Evolutionary conservation across 2,113 vertebrate species (phyloP), one percentile per base, ranked within the genome.

Genomic region (Heptranchias perlo): DNA sequence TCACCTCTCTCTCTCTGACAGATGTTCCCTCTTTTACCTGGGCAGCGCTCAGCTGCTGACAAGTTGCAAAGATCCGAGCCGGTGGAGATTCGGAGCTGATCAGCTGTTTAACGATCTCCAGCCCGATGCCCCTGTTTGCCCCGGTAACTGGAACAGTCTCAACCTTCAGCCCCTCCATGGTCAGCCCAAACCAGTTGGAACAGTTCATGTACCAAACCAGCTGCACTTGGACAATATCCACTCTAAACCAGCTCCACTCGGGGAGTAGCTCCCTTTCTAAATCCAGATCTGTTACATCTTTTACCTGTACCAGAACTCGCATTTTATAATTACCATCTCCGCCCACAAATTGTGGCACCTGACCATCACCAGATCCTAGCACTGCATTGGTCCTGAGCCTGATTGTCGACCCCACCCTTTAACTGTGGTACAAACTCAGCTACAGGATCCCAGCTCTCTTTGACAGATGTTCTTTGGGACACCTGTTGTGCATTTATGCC

Each of bases 121-220:
- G 96, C 0, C 98, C 98, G 96, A 98, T 97, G 28, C 98, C 98
- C 1, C 98, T 97, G 96, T 96, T 98, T 69, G 97, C 98, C 87
- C 98, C 98, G 23, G 98, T 98, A 69, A 98, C 97, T 97, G 98
- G 96, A 89, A 98, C 97, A 89, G 94, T 96, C 28, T 89, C 28
- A 78, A 69, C 89, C 14, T 96, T 62, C 73, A 86, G 62, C 31
- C 28, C 58, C 6, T 65, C 47, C 96, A 97, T 96, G 61, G 31
- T 95, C 78, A 47, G 78, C 39, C 5, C 1, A 4, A 23, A 21
- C 39, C 78, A 23, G 14, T 4, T n/a, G 67, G 73, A 14, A 2
- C 78, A 44, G 4, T 18, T 7, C 0, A 4, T 4, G 16, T 39
- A 21, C 16, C 1, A 35, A 35, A 73, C 7, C 69, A n/a, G n/a